Conservation (phyloP, 2,113 vertebrate species). For the Hystrix cristata region DNA sequence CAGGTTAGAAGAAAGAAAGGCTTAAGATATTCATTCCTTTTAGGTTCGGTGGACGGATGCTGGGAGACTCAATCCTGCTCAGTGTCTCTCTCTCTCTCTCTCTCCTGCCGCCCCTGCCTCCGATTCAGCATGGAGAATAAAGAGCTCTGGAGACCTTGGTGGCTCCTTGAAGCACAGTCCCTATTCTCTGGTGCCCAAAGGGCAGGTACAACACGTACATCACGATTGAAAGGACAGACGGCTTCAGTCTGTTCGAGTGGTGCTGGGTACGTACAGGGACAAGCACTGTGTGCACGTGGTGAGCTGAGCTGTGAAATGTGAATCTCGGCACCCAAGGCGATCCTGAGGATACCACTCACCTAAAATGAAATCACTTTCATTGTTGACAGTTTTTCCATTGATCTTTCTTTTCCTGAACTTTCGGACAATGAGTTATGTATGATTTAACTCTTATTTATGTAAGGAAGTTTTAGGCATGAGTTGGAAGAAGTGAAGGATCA, state of each 20-base stretch:
- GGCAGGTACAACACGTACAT: background rate
- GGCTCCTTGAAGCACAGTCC: background rate
- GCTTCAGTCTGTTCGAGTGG: constrained; percentile 22
- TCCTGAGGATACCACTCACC: background rate
- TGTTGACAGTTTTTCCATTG: background rate
- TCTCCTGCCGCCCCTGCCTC: background rate
- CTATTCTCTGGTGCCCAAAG: background rate
- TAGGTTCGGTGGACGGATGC: background rate
- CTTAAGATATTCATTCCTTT: background rate
- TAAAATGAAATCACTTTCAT: background rate
- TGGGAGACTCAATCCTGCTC: background rate
- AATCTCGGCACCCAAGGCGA: background rate
- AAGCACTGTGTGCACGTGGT: background rate
- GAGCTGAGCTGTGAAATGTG: background rate
- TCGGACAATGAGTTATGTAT: background rate
- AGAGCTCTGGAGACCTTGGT: background rate
- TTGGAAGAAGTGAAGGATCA: background rate
- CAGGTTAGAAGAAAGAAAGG: background rate
- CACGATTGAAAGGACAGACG: background rate
- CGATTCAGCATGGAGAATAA: background rate
- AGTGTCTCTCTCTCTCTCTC: background rate
- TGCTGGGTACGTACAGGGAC: background rate
- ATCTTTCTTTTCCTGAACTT: background rate
- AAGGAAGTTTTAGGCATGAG: background rate
- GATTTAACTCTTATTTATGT: background rate